Conservation (phyloP, 2,113 vertebrate genomes). For the Nymphicus hollandicus region DNA sequence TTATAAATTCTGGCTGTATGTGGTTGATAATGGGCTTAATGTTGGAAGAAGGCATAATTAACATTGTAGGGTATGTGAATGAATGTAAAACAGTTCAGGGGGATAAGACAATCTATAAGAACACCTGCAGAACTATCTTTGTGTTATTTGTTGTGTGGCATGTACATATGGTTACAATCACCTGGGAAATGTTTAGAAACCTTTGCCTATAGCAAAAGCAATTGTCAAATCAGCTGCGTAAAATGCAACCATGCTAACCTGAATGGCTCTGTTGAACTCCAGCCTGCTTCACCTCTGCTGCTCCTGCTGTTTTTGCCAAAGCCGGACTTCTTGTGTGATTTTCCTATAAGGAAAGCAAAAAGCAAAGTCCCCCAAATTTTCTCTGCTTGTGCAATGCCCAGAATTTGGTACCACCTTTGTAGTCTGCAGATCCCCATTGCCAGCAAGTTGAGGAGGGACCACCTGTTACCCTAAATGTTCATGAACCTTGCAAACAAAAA, state of each 20-base stretch:
- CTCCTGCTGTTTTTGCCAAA: neutral
- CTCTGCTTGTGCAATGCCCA: neutral
- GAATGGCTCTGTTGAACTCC: neutral
- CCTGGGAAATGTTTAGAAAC: neutral
- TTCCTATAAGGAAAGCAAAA: neutral
- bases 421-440: neutral
- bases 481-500: constrained; percentile 37
- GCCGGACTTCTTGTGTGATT: neutral
- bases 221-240: neutral
- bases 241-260: neutral
- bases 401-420: neutral
- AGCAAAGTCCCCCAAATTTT: fast-evolving
- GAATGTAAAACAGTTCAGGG: neutral
- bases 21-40: neutral
- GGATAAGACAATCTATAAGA: neutral
- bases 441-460: neutral
- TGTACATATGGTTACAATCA: neutral
- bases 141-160: neutral
- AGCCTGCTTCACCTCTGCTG: neutral
- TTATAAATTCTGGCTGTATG: neutral
- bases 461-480: constrained; percentile 42
- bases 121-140: neutral
- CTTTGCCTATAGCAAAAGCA: constrained; percentile 1
- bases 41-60: neutral
- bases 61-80: neutral